Evolutionary conservation across 53 echinoderm and acorn worm genomes (phyloP).

Genomic region (Astropecten irregularis): DNA sequence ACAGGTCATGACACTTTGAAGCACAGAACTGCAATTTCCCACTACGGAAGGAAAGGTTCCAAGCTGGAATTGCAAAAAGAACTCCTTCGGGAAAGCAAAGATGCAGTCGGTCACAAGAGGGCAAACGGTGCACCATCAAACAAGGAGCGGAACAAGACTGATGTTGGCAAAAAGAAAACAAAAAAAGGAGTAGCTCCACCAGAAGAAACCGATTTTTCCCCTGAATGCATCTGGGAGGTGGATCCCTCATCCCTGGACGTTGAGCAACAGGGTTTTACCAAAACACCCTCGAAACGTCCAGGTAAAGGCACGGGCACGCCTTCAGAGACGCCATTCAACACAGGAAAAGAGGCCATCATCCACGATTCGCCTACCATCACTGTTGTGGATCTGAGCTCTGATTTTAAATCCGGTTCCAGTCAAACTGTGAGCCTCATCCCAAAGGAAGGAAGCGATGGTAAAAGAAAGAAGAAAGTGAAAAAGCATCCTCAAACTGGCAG

Average conservation of each 20-base stretch:
- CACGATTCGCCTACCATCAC: conserved; percentile 22
- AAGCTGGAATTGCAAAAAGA: not conserved
- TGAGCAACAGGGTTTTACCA: not conserved
- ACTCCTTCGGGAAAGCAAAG: not conserved
- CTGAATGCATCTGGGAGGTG: conserved; percentile 20
- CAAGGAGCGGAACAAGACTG: not conserved
- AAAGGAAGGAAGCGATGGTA: not conserved
- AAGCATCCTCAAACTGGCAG: not conserved
- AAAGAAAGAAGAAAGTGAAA: not conserved
- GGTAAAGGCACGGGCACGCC: not conserved
- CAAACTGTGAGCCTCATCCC: not conserved
- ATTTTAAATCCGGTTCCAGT: not conserved
- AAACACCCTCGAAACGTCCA: not conserved
- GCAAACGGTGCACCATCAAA: not conserved
- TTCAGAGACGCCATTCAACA: not conserved
- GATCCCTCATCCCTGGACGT: conserved; percentile 8
- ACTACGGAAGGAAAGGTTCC: not conserved
- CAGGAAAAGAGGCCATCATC: not conserved
- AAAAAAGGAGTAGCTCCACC: not conserved
- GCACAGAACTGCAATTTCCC: not conserved
- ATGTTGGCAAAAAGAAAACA: not conserved
- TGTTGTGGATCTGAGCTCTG: conserved; percentile 21
- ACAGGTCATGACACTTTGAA: not conserved
- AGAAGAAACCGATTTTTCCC: not conserved
- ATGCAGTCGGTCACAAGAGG: not conserved